Evolutionary conservation across 2,888 invertebrate species (phyloP).

Genomic region (Limnephilus auricula): DNA sequence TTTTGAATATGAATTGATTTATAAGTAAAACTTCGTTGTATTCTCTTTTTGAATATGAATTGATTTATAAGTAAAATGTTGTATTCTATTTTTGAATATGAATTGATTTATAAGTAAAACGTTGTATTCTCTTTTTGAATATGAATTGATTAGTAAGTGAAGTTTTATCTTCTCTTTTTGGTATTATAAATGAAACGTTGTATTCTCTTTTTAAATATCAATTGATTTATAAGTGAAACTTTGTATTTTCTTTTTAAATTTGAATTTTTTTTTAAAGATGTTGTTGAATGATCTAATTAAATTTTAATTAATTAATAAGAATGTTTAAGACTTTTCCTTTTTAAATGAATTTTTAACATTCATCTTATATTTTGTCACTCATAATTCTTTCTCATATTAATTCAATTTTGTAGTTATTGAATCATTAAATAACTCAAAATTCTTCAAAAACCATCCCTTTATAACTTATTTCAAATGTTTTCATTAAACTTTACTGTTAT

Average conservation of each 20-base stretch:
- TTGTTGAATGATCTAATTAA: too few species aligned
- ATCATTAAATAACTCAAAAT: not conserved
- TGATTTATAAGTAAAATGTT: too few species aligned
- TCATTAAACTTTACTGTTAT: not conserved
- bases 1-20: not conserved
- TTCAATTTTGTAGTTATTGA: not conserved
- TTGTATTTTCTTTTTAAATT: not conserved
- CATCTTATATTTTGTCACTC: too few species aligned
- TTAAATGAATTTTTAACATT: not conserved
- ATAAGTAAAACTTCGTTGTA: too few species aligned
- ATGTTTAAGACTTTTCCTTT: not conserved
- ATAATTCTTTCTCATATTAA: not conserved
- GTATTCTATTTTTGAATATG: not conserved
- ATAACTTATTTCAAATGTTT: not conserved
- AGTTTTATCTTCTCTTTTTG: too few species aligned
- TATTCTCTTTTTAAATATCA: not conserved
- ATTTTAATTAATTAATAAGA: too few species aligned
- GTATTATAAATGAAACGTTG: too few species aligned
- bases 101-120: not conserved
- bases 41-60: too few species aligned
- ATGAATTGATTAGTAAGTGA: not conserved
- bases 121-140: not conserved
- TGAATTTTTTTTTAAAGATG: too few species aligned
- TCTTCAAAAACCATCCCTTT: not conserved
- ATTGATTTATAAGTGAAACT: not conserved